Percentiles rank a stretch among this genome's conserved stretches.
phyloP scores from a whole-genome alignment of 2,888 invertebrate genomes.

The Gandaritis pyraliata region DNA sequence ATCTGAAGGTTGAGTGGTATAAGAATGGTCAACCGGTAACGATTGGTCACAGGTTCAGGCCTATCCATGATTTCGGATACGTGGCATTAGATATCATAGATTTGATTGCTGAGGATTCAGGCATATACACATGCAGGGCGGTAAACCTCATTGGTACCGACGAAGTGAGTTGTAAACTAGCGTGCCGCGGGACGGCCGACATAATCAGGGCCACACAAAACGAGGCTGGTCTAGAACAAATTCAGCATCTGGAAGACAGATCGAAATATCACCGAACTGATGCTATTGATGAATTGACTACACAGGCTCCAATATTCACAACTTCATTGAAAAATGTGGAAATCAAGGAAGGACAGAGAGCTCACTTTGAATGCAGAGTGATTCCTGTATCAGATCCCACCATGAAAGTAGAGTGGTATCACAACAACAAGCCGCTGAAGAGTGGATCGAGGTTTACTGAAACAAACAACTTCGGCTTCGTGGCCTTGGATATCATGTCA shows the following conservation, averaged over 20 bases:
- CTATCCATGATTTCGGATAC: slow-evolving; percentile 99
- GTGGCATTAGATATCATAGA: slow-evolving; percentile 98
- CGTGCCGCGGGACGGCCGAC: slow-evolving; percentile 90
- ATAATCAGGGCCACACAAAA: slow-evolving; percentile 94
- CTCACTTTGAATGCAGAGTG: slow-evolving; percentile 96
- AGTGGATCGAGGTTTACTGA: slow-evolving; percentile 98
- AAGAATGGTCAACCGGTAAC: slow-evolving; percentile 97
- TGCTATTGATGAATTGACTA: slow-evolving; percentile 91
- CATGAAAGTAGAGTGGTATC: slow-evolving; percentile 98
- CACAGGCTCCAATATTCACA: slow-evolving; percentile 96
- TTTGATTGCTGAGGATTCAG: slow-evolving; percentile 97
- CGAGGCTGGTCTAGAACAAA: slow-evolving; percentile 94
- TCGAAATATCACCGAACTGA: slow-evolving; percentile 90
- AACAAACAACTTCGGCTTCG: slow-evolving; percentile 98
- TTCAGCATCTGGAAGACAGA: slow-evolving; percentile 94
- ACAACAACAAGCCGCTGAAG: slow-evolving; percentile 94
- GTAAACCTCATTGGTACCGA: slow-evolving; percentile 95
- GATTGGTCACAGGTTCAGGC: slow-evolving; percentile 97
- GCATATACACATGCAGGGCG: slow-evolving; percentile 96
- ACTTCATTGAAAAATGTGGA: slow-evolving; percentile 96
- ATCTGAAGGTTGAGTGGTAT: slow-evolving; percentile 98
- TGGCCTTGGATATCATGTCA: slow-evolving; percentile 97
- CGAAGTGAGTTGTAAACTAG: slow-evolving; percentile 90
- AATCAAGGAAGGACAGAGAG: slow-evolving; percentile 96
- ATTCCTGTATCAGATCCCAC: slow-evolving; percentile 97